phyloP scores from a whole-genome alignment of 2,797 vertebrate species.

The Emys orbicularis region DNA sequence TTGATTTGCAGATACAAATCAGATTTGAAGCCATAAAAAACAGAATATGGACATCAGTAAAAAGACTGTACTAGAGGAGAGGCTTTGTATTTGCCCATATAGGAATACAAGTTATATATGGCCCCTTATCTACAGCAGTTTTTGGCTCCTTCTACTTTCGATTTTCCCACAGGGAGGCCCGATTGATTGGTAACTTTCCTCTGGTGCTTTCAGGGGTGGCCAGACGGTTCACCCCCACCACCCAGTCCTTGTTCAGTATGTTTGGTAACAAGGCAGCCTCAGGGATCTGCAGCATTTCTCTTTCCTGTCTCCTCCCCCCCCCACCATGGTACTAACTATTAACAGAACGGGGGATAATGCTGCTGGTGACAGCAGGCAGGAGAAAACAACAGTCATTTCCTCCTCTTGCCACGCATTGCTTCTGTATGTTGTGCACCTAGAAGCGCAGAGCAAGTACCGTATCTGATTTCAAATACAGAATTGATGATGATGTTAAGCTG shows the following conservation, averaged over 20 bases:
- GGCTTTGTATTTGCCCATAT: neutral
- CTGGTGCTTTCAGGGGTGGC: constrained; percentile 5
- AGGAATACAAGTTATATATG: neutral
- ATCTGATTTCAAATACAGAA: neutral
- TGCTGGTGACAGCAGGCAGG: constrained; percentile 63
- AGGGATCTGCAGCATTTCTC: constrained; percentile 34
- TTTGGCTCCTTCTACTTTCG: neutral
- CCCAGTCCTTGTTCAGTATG: constrained; percentile 49
- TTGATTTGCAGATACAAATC: no score
- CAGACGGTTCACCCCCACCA: neutral
- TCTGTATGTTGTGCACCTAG: constrained; percentile 56
- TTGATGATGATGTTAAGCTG: neutral
- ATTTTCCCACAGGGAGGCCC: neutral
- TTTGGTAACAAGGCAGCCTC: neutral
- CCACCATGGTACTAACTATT: constrained; percentile 57
- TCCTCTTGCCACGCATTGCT: constrained; percentile 68
- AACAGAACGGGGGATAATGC: constrained; percentile 63
- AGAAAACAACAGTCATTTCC: constrained; percentile 68
- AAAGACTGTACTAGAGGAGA: neutral
- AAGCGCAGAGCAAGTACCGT: constrained; percentile 50
- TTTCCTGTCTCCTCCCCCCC: neutral
- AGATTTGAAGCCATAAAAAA: no score
- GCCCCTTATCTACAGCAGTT: neutral
- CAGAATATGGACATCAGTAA: neutral
- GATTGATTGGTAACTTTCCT: neutral